Evolutionary conservation across 2,797 vertebrate species (phyloP).

Genomic region (Spinus olivaceus): DNA sequence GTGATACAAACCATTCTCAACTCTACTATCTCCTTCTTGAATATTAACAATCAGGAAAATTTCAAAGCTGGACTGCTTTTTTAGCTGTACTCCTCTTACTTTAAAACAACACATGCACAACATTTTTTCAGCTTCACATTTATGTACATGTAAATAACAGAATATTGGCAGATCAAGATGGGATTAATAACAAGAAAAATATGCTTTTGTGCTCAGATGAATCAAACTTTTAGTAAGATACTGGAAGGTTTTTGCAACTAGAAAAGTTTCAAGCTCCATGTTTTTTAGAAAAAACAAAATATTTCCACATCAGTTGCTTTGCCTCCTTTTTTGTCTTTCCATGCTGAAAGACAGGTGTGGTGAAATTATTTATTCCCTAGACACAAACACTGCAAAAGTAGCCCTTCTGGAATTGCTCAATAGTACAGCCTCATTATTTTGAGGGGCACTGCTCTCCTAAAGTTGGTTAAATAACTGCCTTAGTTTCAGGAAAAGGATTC

Average conservation of each 20-base stretch:
- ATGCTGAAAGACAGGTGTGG: not conserved
- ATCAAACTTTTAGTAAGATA: not conserved
- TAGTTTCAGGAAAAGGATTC: not conserved
- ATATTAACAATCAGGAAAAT: not conserved
- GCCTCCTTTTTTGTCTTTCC: not conserved
- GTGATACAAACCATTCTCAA: not conserved
- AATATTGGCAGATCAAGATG: not conserved
- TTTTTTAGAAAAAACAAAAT: not conserved
- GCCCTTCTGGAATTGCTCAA: not conserved
- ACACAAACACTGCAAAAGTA: not conserved
- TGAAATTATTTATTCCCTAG: not conserved
- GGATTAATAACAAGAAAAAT: not conserved
- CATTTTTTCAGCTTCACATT: not conserved
- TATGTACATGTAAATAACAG: not conserved
- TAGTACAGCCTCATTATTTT: not conserved
- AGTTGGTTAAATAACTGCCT: not conserved
- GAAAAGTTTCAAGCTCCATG: not conserved
- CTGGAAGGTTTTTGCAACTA: not conserved
- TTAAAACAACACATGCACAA: fast-evolving
- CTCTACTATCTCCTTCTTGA: not conserved
- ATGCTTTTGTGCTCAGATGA: not conserved
- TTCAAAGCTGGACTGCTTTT: not conserved
- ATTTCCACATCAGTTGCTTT: not conserved
- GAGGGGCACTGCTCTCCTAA: not conserved
- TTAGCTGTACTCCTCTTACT: not conserved